Conservation (phyloP, 1,140 invertebrate species). For the Plutomurus gul region DNA sequence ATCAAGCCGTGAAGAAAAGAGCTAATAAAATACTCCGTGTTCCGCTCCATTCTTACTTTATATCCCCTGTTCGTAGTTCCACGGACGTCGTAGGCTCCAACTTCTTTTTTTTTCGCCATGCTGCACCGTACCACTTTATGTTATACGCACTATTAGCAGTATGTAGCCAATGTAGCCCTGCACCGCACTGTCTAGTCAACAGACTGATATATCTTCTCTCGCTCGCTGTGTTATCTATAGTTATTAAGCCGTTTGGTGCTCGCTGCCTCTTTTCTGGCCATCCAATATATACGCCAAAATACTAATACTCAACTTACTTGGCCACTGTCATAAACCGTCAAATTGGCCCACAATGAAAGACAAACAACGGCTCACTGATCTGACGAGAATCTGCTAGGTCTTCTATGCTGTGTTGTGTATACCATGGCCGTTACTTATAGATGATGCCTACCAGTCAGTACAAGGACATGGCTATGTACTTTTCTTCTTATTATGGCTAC, state of each 20-base stretch:
- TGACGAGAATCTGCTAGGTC: conserved; percentile 27
- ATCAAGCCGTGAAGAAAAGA: conserved; percentile 48
- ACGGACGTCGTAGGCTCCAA: not conserved
- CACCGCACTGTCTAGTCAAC: too few relatives aligned
- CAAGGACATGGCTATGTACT: too few relatives aligned
- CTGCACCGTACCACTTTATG: not conserved
- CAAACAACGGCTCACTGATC: conserved; percentile 19
- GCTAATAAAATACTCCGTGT: conserved; percentile 36
- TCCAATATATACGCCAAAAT: not conserved
- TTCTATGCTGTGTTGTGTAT: not conserved
- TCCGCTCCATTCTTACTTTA: conserved; percentile 16
- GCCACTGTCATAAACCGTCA: conserved; percentile 35
- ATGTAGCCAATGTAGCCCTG: too few relatives aligned
- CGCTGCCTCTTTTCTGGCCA: not conserved
- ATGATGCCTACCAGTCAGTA: too few relatives aligned
- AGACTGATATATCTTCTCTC: not conserved
- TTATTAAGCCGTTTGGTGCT: not conserved
- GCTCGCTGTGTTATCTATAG: not conserved
- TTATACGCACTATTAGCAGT: too few relatives aligned
- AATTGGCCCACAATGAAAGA: conserved; percentile 44
- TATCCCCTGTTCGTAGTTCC: not conserved
- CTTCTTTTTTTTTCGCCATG: not conserved
- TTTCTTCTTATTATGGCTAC: too few relatives aligned
- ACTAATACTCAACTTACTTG: conserved; percentile 18
- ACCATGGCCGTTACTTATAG: not conserved